Percentiles rank a stretch among this genome's conserved stretches.
phyloP scores from a whole-genome alignment of 2,113 vertebrate genomes.

The Mugil cephalus region DNA sequence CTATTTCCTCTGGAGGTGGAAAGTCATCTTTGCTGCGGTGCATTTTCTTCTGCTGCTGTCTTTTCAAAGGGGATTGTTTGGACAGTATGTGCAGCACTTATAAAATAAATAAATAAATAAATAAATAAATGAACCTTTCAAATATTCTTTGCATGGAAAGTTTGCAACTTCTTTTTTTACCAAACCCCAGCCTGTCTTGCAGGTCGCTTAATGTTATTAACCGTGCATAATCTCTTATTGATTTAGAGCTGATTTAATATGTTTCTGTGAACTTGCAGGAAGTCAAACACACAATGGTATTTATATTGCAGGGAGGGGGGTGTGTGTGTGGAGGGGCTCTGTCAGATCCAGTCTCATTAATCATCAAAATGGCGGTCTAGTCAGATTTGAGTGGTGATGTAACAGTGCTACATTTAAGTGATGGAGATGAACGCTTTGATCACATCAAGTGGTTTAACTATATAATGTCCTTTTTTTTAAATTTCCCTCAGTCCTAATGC shows the following conservation, averaged over 20 bases:
- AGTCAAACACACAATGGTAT: constrained; percentile 5
- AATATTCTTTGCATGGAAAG: constrained; percentile 27
- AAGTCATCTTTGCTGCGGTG: background rate
- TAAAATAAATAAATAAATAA: too few relatives aligned
- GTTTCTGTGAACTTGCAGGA: too few relatives aligned
- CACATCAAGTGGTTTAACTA: background rate
- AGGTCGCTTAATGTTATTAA: background rate
- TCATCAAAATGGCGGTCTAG: constrained; percentile 79
- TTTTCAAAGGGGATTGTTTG: background rate
- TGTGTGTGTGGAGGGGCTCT: too few relatives aligned
- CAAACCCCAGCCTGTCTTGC: background rate
- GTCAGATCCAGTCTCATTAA: constrained; percentile 62
- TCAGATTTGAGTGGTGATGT: constrained; percentile 60
- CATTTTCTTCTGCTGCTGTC: background rate
- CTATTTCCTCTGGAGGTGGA: background rate
- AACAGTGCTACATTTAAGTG: constrained; percentile 42
- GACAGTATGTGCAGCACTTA: constrained; percentile 14
- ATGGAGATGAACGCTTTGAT: constrained; percentile 11
- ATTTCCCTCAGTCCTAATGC: background rate
- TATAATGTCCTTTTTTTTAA: background rate
- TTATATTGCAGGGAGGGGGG: constrained; percentile 2
- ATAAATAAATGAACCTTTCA: too few relatives aligned
- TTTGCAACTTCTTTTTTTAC: background rate
- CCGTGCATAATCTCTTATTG: background rate
- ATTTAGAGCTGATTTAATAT: too few relatives aligned